Evolutionary conservation across 2,888 invertebrate species (phyloP), one percentile per base, ranked within the genome.

Genomic region (Leistus spinibarbis): DNA sequence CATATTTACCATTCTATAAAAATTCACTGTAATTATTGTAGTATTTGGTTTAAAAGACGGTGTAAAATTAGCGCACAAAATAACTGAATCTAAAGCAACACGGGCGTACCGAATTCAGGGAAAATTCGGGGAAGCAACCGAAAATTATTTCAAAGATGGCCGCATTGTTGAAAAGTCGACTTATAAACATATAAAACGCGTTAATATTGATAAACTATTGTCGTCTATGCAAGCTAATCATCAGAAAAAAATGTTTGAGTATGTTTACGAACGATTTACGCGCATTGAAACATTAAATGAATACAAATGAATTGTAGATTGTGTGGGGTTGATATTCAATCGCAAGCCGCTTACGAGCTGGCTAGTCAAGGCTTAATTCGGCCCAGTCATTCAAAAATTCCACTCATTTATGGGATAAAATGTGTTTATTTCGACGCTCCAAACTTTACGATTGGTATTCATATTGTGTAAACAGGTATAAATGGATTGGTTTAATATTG

Each of bases 301-400:
- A 57, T 57, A 4, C 13, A 1, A 24, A 62, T 62, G 7, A 10
- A 10, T 84, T 86, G 72, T 82, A 93, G 93, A 79, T 82, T 91
- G 60, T 89, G 91, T 79, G 96, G 96, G 22, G 90, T 98, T 0
- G 92, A 95, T 82, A 88, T 94, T 77, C 91, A 95, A 80, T 95
- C 95, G 56, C 95, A 98, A 85, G 90, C 92, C 60, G 96, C 96
- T 9, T 99, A 95, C 85, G 95, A 98, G 75, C 82, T 98, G 76
- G 97, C 97, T 5, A 87, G 90, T 0, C 87, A 92, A 83, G 98
- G 99, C 0, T 88, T 92, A 0, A 89, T 98, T 2, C 87, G 97
- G 75, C 97, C 98, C 0, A 86, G 87, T 0, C 85, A 89, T 74
- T 88, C 87, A 54, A 91, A 91, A 76, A 86, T 92, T 22, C 94